A percentile compares a stretch with the other conserved stretches of the same genome.
phyloP scores from a whole-genome alignment of 1,140 invertebrate species.

The Trachymyrmex septentrionalis region DNA sequence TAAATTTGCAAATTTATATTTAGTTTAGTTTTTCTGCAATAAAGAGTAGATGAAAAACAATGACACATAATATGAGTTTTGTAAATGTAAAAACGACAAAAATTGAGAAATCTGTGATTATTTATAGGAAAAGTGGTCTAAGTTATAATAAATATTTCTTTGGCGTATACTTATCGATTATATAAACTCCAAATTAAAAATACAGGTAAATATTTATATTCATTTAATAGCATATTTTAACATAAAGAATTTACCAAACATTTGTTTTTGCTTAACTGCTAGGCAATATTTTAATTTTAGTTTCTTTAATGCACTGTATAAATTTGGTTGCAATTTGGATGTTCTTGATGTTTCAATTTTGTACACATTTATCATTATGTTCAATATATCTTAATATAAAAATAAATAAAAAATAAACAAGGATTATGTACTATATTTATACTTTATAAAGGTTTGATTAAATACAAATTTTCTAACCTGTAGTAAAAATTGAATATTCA shows the following conservation, averaged over 20 bases:
- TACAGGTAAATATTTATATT: background rate
- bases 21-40: background rate
- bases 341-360: background rate
- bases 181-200: conserved; percentile 2
- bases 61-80: background rate
- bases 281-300: conserved; percentile 8
- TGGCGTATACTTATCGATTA: background rate
- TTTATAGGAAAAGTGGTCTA: background rate
- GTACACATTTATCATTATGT: background rate
- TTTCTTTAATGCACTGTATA: background rate
- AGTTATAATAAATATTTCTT: too few species aligned
- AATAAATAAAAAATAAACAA: background rate
- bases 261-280: background rate
- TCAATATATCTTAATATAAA: background rate
- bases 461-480: background rate
- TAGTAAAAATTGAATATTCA: background rate
- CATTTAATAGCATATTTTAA: background rate
- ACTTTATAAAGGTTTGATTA: background rate
- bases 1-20: conserved; percentile 16
- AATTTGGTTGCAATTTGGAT: background rate
- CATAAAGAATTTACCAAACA: background rate
- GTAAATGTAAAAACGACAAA: conserved; percentile 32
- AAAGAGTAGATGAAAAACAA: background rate
- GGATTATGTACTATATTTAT: background rate
- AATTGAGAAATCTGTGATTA: background rate